Percentiles rank a stretch among this genome's conserved stretches.
phyloP scores from a whole-genome alignment of 2,113 vertebrate species.

The Stegostoma tigrinum region DNA sequence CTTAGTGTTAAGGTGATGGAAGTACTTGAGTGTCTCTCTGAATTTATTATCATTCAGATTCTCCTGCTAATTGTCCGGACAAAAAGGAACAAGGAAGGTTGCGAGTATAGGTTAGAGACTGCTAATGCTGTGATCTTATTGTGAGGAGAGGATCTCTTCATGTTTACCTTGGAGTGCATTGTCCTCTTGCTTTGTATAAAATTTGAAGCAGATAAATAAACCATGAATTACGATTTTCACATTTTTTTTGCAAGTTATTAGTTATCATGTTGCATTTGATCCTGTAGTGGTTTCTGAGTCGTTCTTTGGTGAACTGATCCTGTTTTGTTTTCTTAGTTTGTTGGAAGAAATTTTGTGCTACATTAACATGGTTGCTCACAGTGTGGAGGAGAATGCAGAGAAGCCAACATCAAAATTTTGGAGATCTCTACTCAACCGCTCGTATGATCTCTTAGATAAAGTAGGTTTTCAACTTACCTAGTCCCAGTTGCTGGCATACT shows the following conservation, averaged over 20 bases:
- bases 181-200: background rate
- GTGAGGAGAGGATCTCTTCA: background rate
- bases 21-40: background rate
- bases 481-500: background rate
- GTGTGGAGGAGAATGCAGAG: conserved; percentile 73
- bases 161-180: background rate
- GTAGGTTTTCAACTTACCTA: conserved; percentile 50
- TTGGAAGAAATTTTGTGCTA: conserved; percentile 78
- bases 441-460: conserved; percentile 86
- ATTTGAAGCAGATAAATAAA: background rate
- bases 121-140: background rate
- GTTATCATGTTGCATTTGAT: background rate
- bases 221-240: background rate
- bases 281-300: background rate
- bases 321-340: conserved; percentile 57
- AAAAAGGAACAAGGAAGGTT: background rate
- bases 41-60: background rate
- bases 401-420: conserved; percentile 84
- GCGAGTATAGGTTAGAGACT: background rate
- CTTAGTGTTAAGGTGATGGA: background rate
- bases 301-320: background rate
- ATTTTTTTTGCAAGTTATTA: background rate
- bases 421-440: conserved; percentile 84
- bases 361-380: conserved; percentile 72
- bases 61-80: background rate